Evolutionary conservation across 2,888 invertebrate species (phyloP).

Genomic region (Napeogenes sylphis): DNA sequence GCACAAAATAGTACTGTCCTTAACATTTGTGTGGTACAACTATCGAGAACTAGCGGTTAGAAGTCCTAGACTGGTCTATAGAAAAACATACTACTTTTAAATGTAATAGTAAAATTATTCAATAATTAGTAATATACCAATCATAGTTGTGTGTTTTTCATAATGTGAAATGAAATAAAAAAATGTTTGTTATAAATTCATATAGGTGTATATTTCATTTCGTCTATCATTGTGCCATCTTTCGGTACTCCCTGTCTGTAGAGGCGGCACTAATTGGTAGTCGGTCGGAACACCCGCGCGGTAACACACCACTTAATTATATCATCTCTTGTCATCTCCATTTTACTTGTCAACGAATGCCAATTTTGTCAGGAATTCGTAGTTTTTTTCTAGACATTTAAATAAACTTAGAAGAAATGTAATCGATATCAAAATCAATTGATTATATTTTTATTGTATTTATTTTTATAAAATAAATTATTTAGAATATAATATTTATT

Average conservation of each 20-base stretch:
- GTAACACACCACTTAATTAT: conserved; percentile 39
- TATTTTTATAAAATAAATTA: too few relatives aligned
- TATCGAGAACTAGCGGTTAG: conserved; percentile 21
- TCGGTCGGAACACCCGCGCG: conserved; percentile 38
- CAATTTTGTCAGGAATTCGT: conserved; percentile 7
- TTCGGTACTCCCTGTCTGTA: conserved; percentile 36
- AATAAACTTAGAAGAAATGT: not conserved
- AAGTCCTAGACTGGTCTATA: too few relatives aligned
- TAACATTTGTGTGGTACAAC: conserved; percentile 36
- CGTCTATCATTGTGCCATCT: conserved; percentile 33
- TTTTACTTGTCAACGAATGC: conserved; percentile 25
- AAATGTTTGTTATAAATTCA: not conserved
- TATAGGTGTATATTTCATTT: conserved; percentile 28
- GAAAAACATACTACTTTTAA: too few relatives aligned
- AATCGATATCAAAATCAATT: not conserved
- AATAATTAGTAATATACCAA: too few relatives aligned
- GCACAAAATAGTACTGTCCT: conserved; percentile 34
- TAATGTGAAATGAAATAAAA: too few relatives aligned
- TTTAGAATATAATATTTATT: too few relatives aligned
- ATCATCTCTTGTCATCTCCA: conserved; percentile 32
- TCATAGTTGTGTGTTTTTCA: too few relatives aligned
- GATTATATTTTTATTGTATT: too few relatives aligned
- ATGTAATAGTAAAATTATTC: too few relatives aligned
- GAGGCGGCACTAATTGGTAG: conserved; percentile 48
- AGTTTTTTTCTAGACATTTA: not conserved